phyloP scores from a whole-genome alignment of 2,797 vertebrate species.

The Gymnopithys bicolor region DNA sequence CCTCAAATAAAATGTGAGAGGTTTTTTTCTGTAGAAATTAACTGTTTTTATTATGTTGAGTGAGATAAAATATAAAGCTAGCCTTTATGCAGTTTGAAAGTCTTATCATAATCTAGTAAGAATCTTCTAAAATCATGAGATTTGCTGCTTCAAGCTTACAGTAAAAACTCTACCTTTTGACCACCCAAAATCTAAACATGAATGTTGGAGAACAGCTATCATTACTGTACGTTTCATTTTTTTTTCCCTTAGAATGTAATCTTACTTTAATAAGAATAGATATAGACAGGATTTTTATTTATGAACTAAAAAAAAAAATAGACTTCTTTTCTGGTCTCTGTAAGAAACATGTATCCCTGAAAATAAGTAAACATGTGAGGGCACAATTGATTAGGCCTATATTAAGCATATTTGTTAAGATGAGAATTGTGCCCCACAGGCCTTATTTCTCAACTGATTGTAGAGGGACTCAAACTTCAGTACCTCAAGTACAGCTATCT shows the following conservation, averaged over 20 bases:
- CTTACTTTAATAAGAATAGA: background rate
- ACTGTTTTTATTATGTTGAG: background rate
- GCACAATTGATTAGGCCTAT: background rate
- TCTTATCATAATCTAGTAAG: background rate
- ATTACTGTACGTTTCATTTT: background rate
- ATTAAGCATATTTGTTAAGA: background rate
- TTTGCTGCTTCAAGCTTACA: background rate
- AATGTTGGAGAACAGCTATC: background rate
- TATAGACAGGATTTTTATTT: background rate
- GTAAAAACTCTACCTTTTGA: background rate
- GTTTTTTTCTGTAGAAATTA: background rate
- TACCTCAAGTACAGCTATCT: background rate
- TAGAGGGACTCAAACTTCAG: background rate
- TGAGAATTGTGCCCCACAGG: background rate
- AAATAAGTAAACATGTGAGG: background rate
- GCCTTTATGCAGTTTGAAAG: background rate
- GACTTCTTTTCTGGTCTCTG: background rate
- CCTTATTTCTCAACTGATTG: background rate
- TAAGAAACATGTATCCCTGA: background rate
- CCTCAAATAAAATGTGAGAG: constrained; percentile 10
- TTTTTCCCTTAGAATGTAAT: background rate
- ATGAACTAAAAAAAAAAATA: background rate
- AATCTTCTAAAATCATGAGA: background rate
- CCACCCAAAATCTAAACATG: background rate
- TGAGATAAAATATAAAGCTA: background rate